Evolutionary conservation across 2,888 invertebrate species (phyloP), one percentile per base, ranked within the genome.

Genomic region (Patella pellucida): DNA sequence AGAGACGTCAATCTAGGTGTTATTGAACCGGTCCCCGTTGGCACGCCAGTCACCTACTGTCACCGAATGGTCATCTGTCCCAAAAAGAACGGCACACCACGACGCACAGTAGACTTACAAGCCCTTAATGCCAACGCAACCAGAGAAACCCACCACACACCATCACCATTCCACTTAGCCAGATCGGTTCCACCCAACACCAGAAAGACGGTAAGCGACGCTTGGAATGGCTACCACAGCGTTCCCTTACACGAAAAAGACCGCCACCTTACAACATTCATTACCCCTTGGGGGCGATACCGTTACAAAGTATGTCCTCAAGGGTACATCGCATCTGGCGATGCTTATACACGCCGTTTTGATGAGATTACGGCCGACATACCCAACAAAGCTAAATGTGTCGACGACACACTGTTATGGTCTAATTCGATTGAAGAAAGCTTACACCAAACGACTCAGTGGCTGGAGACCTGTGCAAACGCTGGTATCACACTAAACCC

Each of bases 301-400:
- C 1, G 81, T 3, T 79, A 81, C 73, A 54, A 54, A 54, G 54
- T 54, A 15, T 54, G 54, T 16, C 54, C 54, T 4, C 54, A 54
- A 54, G 54, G 54, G 16, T 54, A 54, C 54, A 54, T 50, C 75
- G 51, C 68, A 16, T 76, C 77, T 19, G 82, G 80, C 1, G 85
- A 85, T 71, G 85, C 79, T 3, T 84, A 84, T 73, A 83, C 81
- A 2, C 68, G 81, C 68, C 76, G 84, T 3, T 83, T 71, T 62
- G 84, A 86, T 75, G 83, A 84, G 56, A 81, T 84, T n/a, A 82
- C 83, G 9, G 23, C 83, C 11, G 79, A 83, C 68, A 78, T 85
- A 15, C 83, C 83, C 3, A 74, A 83, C 67, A 85, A 85, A 67
- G 85, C 82, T 15, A 85, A 85, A 67, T 83, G 85, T 56, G 69